Evolutionary conservation across 1,140 invertebrate species (phyloP).

Genomic region (Helicoverpa armigera): DNA sequence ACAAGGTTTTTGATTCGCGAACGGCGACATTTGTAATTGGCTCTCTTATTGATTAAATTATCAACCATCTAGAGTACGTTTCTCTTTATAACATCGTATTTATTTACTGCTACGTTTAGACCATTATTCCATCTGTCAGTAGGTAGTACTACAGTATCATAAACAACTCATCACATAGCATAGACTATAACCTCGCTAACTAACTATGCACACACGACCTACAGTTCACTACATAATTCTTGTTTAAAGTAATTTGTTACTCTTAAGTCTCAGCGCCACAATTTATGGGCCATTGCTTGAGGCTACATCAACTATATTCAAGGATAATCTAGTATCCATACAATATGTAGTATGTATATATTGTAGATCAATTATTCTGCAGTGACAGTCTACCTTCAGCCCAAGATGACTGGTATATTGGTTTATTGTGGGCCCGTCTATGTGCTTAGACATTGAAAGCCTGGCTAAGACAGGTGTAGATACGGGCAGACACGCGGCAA

Average conservation of each 20-base stretch:
- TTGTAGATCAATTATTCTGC: neutral
- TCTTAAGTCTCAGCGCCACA: neutral
- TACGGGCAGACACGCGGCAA: neutral
- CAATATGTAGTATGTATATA: neutral
- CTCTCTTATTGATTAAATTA: too few species aligned
- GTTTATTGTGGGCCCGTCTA: neutral
- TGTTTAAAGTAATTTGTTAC: conserved; percentile 30
- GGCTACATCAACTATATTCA: conserved; percentile 14
- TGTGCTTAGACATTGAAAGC: neutral
- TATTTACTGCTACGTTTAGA: too few species aligned
- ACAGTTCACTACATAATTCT: neutral
- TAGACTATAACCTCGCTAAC: neutral
- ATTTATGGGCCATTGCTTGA: conserved; percentile 12
- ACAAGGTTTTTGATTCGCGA: neutral
- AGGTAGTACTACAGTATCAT: neutral
- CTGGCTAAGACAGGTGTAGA: neutral
- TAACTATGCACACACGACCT: neutral
- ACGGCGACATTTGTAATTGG: too few species aligned
- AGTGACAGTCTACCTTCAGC: neutral
- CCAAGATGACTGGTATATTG: neutral
- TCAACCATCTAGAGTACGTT: too few species aligned
- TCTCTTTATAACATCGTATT: too few species aligned
- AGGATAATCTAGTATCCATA: neutral
- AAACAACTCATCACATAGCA: too few species aligned
- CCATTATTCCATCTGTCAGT: too few species aligned